Percentiles rank a stretch among this genome's conserved stretches.
These are phyloP conservation scores for Heliothis peltigera DNA, from an alignment of 2,888 invertebrate genomes.

Conservation along the genomic window DNA sequence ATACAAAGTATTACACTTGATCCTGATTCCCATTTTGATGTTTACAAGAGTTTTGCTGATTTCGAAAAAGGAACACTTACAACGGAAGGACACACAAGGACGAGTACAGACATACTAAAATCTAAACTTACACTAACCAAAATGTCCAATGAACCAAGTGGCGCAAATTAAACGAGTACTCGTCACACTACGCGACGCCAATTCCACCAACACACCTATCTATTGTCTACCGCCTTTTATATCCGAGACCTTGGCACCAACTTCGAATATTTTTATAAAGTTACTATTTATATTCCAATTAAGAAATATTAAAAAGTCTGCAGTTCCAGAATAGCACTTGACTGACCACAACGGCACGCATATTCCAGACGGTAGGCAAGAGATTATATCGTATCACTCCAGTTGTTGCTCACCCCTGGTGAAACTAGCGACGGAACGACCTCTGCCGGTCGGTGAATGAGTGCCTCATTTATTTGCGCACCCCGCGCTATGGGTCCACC, in stretches of 20 bases:
- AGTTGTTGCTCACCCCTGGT: constrained; percentile 51
- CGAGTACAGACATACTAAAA: constrained; percentile 80
- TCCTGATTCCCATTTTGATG: not conserved
- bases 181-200: constrained; percentile 81
- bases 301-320: not conserved
- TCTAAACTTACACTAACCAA: constrained; percentile 78
- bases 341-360: not conserved
- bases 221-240: constrained; percentile 59
- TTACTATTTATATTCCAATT: not conserved
- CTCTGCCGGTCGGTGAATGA: constrained; percentile 85
- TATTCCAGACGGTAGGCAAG: constrained; percentile 59
- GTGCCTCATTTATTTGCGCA: constrained; percentile 88
- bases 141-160: constrained; percentile 77
- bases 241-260: not conserved
- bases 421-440: constrained; percentile 83
- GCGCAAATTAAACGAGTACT: constrained; percentile 88
- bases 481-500: constrained; percentile 93
- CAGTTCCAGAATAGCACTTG: constrained; percentile 5
- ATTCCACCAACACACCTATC: constrained; percentile 58
- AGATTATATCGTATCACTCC: constrained; percentile 40
- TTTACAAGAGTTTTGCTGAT: constrained; percentile 9
- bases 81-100: constrained; percentile 71
- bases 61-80: constrained; percentile 28
- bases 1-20: not conserved
- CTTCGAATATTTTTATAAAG: not conserved